Conservation (phyloP, 2,797 vertebrate genomes). For the Xerus rutilus region DNA sequence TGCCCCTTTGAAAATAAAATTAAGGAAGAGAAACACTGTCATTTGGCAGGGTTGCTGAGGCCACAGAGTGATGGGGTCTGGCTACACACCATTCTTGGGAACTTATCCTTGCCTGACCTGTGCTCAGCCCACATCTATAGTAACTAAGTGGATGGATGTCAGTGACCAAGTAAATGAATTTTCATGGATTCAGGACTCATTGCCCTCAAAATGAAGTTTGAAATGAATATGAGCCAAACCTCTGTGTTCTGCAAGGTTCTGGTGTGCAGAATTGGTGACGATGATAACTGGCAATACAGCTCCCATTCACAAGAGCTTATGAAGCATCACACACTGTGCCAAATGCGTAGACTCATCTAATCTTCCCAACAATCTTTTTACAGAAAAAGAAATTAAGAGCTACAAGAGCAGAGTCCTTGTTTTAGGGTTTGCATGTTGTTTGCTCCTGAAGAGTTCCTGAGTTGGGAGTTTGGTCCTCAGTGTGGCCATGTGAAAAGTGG, state of each 20-base stretch:
- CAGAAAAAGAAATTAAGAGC: not conserved
- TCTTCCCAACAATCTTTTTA: not conserved
- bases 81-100: not conserved
- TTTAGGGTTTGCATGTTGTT: not conserved
- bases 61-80: not conserved
- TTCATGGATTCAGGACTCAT: not conserved
- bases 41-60: not conserved
- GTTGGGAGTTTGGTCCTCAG: not conserved
- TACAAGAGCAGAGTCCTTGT: not conserved
- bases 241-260: not conserved
- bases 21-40: not conserved
- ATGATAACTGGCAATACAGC: not conserved
- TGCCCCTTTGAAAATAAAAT: constrained; percentile 48
- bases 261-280: not conserved
- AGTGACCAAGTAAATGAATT: not conserved
- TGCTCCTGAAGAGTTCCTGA: not conserved
- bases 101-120: constrained; percentile 11
- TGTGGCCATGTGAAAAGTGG: not conserved
- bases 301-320: not conserved
- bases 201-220: constrained; percentile 10
- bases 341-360: not conserved
- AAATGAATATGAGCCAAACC: not conserved
- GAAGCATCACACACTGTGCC: not conserved
- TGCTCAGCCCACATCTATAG: constrained; percentile 15
- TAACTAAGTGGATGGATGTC: not conserved